Evolutionary conservation across 2,797 vertebrate species (phyloP), one percentile per base, ranked within the genome.

Genomic region (Syndactyla subalaris): DNA sequence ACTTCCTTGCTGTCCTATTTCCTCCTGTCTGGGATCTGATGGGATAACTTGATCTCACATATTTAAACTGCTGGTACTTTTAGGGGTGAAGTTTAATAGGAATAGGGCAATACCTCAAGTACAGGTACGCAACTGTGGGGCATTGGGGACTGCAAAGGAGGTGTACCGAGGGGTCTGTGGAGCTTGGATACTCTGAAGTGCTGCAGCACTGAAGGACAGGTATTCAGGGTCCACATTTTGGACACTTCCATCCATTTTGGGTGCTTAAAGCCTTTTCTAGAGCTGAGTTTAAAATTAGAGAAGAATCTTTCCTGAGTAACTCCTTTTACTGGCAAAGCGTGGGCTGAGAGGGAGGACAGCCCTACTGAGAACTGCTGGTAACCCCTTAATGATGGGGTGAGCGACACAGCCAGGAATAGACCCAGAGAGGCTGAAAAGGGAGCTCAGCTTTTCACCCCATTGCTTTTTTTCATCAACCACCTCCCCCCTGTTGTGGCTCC

Each of bases 301-400:
- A 77, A 88, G 79, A 68, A n/a, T 79, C 94, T 82, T 88, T 88
- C 85, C 71, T 74, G 51, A 89, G 78, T 86, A 93, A 88, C 77
- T 94, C 80, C 77, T 93, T 91, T 93, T 58, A 70, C 80, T 76
- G 83, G 90, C 0, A 0, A 92, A 95, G 93, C 51, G 88, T 96
- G 85, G 96, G 96, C 79, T 93, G 89, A 94, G 93, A 96, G 93
- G 93, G 94, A 97, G 93, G 92, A 93, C 96, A 94, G 79, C 87
- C 96, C 95, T 94, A 83, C 55, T 95, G 95, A 96, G 85, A 95
- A 74, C 88, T 88, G 70, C 89, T 95, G 85, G 88, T 95, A 97
- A 95, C 95, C 95, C 85, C 88, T 86, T 95, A 95, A 95, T 95
- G 89, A 96, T 95, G 91, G 88, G 93, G 87, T 58, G 76, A 96